A percentile compares a stretch with the other conserved stretches of the same genome.
phyloP scores from a whole-genome alignment of 1,140 invertebrate genomes.

The Acromyrmex charruanus region DNA sequence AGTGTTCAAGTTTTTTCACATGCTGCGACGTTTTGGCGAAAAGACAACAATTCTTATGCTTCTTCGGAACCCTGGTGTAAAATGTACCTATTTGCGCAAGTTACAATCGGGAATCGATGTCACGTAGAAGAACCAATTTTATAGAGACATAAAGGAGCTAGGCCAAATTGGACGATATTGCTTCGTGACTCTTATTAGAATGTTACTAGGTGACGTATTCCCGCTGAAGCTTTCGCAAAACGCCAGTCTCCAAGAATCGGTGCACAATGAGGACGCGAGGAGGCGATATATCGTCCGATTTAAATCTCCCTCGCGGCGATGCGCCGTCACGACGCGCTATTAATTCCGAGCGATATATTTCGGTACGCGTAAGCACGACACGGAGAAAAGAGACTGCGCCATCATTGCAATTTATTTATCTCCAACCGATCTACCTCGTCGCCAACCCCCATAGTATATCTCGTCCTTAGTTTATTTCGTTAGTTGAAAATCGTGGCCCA shows the following conservation, averaged over 20 bases:
- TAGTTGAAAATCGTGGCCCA: neutral
- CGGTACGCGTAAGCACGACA: conserved; percentile 12
- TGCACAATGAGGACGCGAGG: conserved; percentile 23
- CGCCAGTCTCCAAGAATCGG: neutral
- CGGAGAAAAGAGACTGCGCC: conserved; percentile 17
- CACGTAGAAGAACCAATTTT: conserved; percentile 3
- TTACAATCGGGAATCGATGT: neutral
- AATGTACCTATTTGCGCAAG: neutral
- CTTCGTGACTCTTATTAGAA: conserved; percentile 33
- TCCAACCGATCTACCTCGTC: conserved; percentile 11
- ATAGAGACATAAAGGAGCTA: neutral
- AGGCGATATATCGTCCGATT: conserved; percentile 53
- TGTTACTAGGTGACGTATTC: conserved; percentile 12
- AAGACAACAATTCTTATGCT: neutral
- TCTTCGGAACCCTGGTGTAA: neutral
- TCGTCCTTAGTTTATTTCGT: conserved; percentile 32
- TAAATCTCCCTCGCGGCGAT: conserved; percentile 46
- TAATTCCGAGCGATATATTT: conserved; percentile 63
- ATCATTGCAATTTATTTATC: conserved; percentile 62
- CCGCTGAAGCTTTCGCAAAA: neutral
- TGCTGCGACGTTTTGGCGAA: neutral
- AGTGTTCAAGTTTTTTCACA: neutral
- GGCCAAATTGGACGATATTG: neutral
- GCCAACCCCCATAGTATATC: neutral
- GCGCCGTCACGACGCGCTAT: conserved; percentile 60